These are phyloP conservation scores for Drosophila parabipectinata DNA, from an alignment of 1,140 invertebrate species.

Conservation along the genomic window DNA sequence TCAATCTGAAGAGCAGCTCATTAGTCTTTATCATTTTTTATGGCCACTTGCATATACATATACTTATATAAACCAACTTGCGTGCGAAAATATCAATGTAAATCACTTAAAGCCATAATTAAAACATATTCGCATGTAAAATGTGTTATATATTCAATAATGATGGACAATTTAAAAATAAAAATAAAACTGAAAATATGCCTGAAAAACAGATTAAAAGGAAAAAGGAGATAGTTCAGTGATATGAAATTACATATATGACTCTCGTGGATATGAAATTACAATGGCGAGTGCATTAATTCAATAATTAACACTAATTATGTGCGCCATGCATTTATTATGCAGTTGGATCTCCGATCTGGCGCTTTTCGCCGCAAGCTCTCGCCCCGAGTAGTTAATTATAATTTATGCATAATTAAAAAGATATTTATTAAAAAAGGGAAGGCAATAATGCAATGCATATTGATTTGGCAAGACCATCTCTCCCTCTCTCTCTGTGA, in stretches of 20 bases:
- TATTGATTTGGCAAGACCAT: slow-evolving; percentile 35
- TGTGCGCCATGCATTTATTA: slow-evolving; percentile 62
- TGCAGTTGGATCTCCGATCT: slow-evolving; percentile 16
- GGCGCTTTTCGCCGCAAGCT: slow-evolving; percentile 23
- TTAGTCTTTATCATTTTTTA: slow-evolving; percentile 42
- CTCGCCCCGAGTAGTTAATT: slow-evolving; percentile 48
- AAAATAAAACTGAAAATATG: slow-evolving; percentile 16
- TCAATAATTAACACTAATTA: slow-evolving; percentile 78
- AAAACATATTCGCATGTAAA: slow-evolving; percentile 66
- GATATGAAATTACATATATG: neutral
- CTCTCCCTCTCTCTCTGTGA: too few species aligned
- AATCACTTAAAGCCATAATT: slow-evolving; percentile 72
- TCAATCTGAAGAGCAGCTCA: slow-evolving; percentile 35
- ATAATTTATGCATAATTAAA: slow-evolving; percentile 71
- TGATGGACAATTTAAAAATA: slow-evolving; percentile 21
- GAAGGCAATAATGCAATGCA: slow-evolving; percentile 36
- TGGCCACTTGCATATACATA: neutral
- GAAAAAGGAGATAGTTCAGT: slow-evolving; percentile 1
- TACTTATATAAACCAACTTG: slow-evolving; percentile 2
- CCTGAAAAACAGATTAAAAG: slow-evolving; percentile 8
- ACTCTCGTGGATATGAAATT: slow-evolving; percentile 45
- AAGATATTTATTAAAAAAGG: slow-evolving; percentile 61
- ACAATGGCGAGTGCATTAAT: slow-evolving; percentile 73
- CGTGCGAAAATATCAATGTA: slow-evolving; percentile 46
- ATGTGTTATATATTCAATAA: slow-evolving; percentile 44